These are phyloP conservation scores for Poecilobothrus nobilitatus DNA, from an alignment of 2,888 invertebrate species.

Conservation along the genomic window DNA sequence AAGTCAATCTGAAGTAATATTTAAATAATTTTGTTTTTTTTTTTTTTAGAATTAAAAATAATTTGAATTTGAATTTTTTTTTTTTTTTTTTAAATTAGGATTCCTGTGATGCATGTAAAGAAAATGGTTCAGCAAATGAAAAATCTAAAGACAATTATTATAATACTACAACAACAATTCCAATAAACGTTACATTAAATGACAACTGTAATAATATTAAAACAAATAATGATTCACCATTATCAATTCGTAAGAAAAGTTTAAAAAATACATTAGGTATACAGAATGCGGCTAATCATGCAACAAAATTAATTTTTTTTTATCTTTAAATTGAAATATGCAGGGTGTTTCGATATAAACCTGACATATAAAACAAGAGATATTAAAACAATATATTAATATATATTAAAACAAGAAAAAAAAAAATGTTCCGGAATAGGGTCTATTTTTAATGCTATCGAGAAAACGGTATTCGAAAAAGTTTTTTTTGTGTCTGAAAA, in stretches of 20 bases:
- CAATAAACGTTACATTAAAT: not conserved
- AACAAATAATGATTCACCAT: conserved; percentile 16
- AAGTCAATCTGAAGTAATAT: conserved; percentile 34
- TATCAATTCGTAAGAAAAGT: conserved; percentile 17
- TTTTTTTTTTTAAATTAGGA: conserved; percentile 28
- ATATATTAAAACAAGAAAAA: too few species aligned
- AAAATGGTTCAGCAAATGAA: conserved; percentile 28
- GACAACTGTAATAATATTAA: not conserved
- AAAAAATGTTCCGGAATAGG: too few species aligned
- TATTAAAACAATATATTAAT: too few species aligned
- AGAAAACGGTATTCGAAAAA: too few species aligned
- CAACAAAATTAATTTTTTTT: too few species aligned
- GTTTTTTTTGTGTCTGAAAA: too few species aligned
- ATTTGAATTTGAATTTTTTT: conserved; percentile 11
- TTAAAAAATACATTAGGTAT: conserved; percentile 16
- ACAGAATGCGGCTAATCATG: too few species aligned
- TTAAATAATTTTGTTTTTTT: not conserved
- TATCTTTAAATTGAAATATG: too few species aligned
- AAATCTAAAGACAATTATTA: conserved; percentile 30
- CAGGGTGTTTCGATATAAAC: too few species aligned
- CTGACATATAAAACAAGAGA: too few species aligned
- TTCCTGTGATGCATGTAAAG: conserved; percentile 41
- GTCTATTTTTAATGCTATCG: too few species aligned
- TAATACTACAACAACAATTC: not conserved
- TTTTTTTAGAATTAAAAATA: not conserved